Percentiles rank a stretch among this genome's conserved stretches.
Evolutionary conservation across 2,888 invertebrate genomes (phyloP).

Genomic region (Eupithecia subfuscata): DNA sequence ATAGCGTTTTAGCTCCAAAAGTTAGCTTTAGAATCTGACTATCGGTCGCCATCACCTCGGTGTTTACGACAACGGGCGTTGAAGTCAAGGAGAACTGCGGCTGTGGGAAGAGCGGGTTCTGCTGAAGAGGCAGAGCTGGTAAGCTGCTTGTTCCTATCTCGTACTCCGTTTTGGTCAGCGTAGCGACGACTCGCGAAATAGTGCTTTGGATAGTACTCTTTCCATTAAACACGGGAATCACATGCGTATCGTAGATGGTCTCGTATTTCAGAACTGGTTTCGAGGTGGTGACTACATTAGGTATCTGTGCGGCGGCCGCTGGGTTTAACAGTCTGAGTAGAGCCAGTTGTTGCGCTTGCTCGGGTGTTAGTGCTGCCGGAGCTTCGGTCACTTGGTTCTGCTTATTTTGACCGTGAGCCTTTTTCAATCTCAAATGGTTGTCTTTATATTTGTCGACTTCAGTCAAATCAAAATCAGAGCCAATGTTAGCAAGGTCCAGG

Average conservation of each 20-base stretch:
- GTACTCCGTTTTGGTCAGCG: constrained; percentile 91
- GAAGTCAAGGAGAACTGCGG: constrained; percentile 91
- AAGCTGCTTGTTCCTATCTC: constrained; percentile 90
- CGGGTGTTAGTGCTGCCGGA: constrained; percentile 85
- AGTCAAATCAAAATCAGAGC: constrained; percentile 88
- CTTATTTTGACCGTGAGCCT: constrained; percentile 78
- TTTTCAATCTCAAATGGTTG: constrained; percentile 79
- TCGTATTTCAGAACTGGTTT: constrained; percentile 90
- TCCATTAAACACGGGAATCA: constrained; percentile 91
- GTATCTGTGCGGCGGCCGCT: constrained; percentile 86
- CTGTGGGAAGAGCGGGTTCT: constrained; percentile 84
- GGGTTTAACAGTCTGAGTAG: constrained; percentile 89
- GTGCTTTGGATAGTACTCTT: constrained; percentile 90
- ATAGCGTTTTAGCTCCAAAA: constrained; percentile 95
- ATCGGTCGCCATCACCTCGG: constrained; percentile 90
- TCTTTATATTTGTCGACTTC: constrained; percentile 88
- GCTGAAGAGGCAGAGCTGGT: constrained; percentile 83
- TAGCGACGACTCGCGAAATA: constrained; percentile 90
- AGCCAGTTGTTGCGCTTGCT: constrained; percentile 90
- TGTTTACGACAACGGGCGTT: constrained; percentile 91
- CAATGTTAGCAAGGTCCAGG: constrained; percentile 88
- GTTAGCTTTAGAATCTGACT: constrained; percentile 93
- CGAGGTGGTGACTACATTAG: constrained; percentile 90
- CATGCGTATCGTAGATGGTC: constrained; percentile 92
- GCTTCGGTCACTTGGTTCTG: constrained; percentile 80